Base-by-base conservation (phyloP, 2,113 vertebrate genomes). In the Mionectes macconnelli region DNA sequence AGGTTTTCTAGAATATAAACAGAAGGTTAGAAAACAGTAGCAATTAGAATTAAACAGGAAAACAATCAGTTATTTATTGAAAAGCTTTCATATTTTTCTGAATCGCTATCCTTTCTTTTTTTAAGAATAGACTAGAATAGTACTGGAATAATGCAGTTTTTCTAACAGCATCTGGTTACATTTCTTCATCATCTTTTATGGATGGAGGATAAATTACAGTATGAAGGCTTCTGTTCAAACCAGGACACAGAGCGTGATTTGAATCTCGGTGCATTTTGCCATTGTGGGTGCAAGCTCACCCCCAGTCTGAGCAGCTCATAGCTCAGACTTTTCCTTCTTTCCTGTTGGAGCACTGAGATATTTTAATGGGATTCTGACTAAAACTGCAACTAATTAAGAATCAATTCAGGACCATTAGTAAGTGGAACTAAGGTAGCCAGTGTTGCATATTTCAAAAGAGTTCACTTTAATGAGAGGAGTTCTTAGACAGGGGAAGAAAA, bases 361-460 rank as follows among this genome's bases (percentile, higher is more conserved):
- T 98, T 98, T 98, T 98, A 99, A 98, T 98, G 99, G 99, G 98
- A 99, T 98, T 97, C 97, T 97, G 96, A 99, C 98, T 98, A 99
- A 99, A 99, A 98, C 97, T 98, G 98, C 98, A 98, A 98, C 99
- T 99, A 99, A 99, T 99, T 99, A 99, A 99, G 99, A 99, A 99
- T 99, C 99, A 99, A 99, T 99, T 99, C 98, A 97, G 97, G 96
- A 98, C 98, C 98, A 99, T 99, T 99, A 99, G 99, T 97, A 96
- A 98, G 97, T 97, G 95, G 96, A 98, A 98, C 98, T 98, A 98
- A 93, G 98, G 98, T 98, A 98, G 98, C 98, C 97, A 98, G 98
- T 98, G 94, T 97, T 98, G 98, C 98, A 98, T 99, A 98, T 99
- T 99, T 99, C 98, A 98, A 96, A 98, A 98, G 98, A 98, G 96